Percentiles rank a stretch among this genome's conserved stretches.
Conservation (phyloP, 2,797 vertebrate genomes). For the Rhinogobio ventralis region DNA sequence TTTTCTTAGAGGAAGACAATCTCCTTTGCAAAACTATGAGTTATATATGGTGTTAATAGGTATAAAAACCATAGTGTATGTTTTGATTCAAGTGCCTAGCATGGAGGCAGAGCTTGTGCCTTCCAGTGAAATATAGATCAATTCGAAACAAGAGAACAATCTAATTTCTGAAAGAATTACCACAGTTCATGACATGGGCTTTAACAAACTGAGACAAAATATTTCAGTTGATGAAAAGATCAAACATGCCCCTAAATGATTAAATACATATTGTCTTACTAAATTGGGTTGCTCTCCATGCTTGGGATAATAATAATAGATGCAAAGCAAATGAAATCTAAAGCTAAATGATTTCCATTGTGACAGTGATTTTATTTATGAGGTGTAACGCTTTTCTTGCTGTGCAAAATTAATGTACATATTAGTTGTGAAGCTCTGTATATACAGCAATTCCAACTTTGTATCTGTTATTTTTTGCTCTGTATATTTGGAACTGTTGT, state of each 20-base stretch:
- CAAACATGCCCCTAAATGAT: not conserved
- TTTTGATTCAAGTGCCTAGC: constrained; percentile 77
- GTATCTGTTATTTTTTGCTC: constrained; percentile 70
- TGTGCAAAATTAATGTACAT: constrained; percentile 71
- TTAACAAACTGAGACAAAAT: constrained; percentile 2
- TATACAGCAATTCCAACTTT: constrained; percentile 73
- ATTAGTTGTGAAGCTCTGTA: constrained; percentile 73
- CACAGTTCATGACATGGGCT: constrained; percentile 26
- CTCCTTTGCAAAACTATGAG: constrained; percentile 19
- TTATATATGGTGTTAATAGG: constrained; percentile 56
- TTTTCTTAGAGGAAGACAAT: constrained; percentile 17
- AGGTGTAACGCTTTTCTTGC: constrained; percentile 65
- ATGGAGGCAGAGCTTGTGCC: constrained; percentile 60
- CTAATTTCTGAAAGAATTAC: constrained; percentile 48
- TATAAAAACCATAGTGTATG: constrained; percentile 35
- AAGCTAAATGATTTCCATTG: constrained; percentile 37
- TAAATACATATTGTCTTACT: not conserved
- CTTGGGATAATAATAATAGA: constrained; percentile 1
- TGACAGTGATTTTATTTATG: constrained; percentile 47
- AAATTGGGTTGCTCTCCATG: constrained; percentile 12
- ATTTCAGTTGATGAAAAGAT: not conserved
- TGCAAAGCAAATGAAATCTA: constrained; percentile 34
- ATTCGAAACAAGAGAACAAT: constrained; percentile 52
- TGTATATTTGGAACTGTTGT: constrained; percentile 78
- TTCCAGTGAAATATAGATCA: constrained; percentile 56